Percentiles rank a stretch among this genome's conserved stretches.
Evolutionary conservation across 2,888 invertebrate species (phyloP).

Genomic region (Protophormia terraenovae): DNA sequence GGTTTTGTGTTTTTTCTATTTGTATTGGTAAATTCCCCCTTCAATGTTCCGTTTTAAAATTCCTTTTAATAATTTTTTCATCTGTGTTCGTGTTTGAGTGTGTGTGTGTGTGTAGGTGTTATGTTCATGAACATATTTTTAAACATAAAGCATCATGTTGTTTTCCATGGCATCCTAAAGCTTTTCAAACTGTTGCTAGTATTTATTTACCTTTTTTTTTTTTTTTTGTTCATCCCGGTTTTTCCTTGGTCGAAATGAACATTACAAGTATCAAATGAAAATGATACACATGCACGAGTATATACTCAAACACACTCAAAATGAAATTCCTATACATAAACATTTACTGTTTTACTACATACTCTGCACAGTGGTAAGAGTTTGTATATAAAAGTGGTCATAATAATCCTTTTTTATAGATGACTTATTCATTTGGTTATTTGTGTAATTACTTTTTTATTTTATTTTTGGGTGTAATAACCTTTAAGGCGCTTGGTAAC

Average conservation of each 20-base stretch:
- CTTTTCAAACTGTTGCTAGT: constrained; percentile 66
- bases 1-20: background rate
- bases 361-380: constrained; percentile 13
- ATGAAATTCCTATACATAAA: too few relatives aligned
- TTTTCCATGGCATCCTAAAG: constrained; percentile 31
- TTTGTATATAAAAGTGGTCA: background rate
- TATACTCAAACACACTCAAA: background rate
- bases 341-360: background rate
- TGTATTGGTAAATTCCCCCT: constrained; percentile 3
- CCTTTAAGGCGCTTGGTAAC: background rate
- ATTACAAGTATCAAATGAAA: background rate
- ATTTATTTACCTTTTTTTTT: constrained; percentile 60
- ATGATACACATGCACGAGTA: background rate
- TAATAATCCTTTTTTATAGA: background rate
- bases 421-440: background rate
- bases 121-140: constrained; percentile 4
- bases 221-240: constrained; percentile 43
- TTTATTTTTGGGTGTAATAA: background rate
- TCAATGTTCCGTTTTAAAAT: background rate
- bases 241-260: constrained; percentile 22
- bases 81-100: background rate
- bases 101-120: constrained; percentile 6
- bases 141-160: background rate
- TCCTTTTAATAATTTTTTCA: background rate
- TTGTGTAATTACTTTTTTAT: constrained; percentile 9